Conservation (phyloP, 2,113 vertebrate genomes). For the Rhegmatorhina hoffmannsi region DNA sequence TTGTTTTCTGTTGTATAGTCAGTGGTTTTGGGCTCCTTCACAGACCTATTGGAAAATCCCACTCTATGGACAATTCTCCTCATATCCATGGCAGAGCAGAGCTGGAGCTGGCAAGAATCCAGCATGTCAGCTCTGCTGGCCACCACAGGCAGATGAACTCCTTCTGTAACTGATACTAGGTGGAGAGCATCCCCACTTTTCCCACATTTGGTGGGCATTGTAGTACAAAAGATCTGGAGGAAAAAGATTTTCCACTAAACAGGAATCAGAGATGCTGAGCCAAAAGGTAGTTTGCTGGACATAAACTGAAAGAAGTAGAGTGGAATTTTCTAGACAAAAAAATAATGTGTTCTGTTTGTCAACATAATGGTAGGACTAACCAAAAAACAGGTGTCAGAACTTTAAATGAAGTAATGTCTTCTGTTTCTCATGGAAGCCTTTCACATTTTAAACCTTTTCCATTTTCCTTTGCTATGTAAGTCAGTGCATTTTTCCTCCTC, state of each 20-base stretch:
- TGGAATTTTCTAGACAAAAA: neutral
- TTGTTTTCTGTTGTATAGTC: neutral
- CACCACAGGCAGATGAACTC: neutral
- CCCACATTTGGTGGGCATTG: neutral
- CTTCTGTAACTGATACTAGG: neutral
- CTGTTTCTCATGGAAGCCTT: neutral
- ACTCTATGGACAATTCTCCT: neutral
- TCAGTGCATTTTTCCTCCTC: neutral
- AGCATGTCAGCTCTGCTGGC: rapidly evolving
- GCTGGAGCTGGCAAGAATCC: neutral
- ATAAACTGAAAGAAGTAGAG: neutral
- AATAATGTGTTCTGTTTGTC: neutral
- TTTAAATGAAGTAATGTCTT: neutral
- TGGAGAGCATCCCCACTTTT: neutral
- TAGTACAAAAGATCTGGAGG: neutral
- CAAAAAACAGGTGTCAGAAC: neutral
- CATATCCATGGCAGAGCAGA: neutral
- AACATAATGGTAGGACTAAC: neutral
- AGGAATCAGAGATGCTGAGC: neutral
- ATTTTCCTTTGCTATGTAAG: neutral
- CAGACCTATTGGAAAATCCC: neutral
- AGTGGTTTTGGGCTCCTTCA: neutral
- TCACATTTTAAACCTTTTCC: neutral
- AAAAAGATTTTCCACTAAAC: neutral
- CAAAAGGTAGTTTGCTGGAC: neutral